A percentile compares a stretch with the other conserved stretches of the same genome.
Evolutionary conservation across 2,113 vertebrate species (phyloP).

Genomic region (Canis aureus): DNA sequence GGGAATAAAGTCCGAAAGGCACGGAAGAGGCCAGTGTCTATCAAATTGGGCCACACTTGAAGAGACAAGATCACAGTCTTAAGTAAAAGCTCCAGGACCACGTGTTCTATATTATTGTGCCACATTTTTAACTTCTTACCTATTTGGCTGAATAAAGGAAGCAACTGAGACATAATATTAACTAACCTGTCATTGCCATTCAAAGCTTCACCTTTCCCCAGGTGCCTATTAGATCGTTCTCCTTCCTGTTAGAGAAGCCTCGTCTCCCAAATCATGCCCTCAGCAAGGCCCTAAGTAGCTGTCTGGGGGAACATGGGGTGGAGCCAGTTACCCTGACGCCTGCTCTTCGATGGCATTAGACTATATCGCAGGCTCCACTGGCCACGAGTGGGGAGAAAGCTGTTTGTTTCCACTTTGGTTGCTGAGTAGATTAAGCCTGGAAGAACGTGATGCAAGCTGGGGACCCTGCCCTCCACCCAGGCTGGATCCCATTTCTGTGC

Average conservation of each 20-base stretch:
- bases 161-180: not conserved
- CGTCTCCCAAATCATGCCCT: not conserved
- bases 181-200: not conserved
- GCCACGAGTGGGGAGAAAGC: not conserved
- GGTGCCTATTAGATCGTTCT: not conserved
- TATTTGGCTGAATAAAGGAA: not conserved
- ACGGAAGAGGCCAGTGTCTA: rapidly evolving
- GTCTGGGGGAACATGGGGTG: rapidly evolving
- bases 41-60: not conserved
- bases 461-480: not conserved
- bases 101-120: not conserved
- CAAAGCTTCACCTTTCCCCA: not conserved
- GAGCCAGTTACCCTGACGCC: not conserved
- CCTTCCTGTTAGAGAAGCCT: not conserved
- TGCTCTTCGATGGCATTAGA: rapidly evolving
- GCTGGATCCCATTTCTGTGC: not conserved
- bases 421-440: slow-evolving; percentile 11
- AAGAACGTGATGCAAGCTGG: not conserved
- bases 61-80: not conserved
- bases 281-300: not conserved
- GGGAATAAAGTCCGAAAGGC: not conserved
- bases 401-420: slow-evolving; percentile 66
- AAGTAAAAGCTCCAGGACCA: not conserved
- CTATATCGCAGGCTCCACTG: not conserved
- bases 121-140: not conserved